These are phyloP conservation scores for Cydia fagiglandana DNA, from an alignment of 1,140 invertebrate species.

Conservation along the genomic window DNA sequence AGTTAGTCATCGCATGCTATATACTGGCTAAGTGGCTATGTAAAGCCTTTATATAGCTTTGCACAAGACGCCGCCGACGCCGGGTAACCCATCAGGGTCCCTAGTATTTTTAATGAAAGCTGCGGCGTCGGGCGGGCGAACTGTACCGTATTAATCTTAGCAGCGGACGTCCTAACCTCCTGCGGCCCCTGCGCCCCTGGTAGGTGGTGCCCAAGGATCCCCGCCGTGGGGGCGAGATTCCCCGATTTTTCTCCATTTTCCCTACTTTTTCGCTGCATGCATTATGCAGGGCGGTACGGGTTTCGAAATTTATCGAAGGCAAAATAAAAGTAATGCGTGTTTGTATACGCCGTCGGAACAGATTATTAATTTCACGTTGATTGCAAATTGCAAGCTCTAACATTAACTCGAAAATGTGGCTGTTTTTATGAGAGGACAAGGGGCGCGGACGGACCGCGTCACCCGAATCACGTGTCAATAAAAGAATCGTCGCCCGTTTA, in stretches of 20 bases:
- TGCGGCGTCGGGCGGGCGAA: constrained; percentile 68
- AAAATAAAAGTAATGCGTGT: constrained; percentile 56
- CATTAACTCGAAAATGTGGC: background rate
- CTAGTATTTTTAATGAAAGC: constrained; percentile 75
- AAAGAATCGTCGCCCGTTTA: constrained; percentile 58
- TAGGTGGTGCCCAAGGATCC: constrained; percentile 68
- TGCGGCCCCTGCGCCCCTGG: constrained; percentile 64
- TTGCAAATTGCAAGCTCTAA: background rate
- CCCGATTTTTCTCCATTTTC: constrained; percentile 69
- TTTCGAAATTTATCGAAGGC: constrained; percentile 64
- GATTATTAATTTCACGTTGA: constrained; percentile 1
- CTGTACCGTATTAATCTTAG: constrained; percentile 75
- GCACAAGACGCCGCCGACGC: constrained; percentile 41
- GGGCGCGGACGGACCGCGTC: constrained; percentile 22
- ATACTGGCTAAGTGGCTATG: background rate
- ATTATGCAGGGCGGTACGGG: constrained; percentile 63
- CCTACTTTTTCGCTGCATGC: constrained; percentile 66
- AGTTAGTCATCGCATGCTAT: background rate
- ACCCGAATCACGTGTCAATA: constrained; percentile 60
- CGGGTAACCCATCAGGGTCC: constrained; percentile 58
- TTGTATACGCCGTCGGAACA: background rate
- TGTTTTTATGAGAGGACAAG: background rate
- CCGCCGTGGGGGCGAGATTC: constrained; percentile 58
- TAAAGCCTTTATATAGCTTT: background rate
- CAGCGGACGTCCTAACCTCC: constrained; percentile 66